These are phyloP conservation scores for Campoletis sonorensis DNA, from an alignment of 1,140 invertebrate species.

Conservation along the genomic window DNA sequence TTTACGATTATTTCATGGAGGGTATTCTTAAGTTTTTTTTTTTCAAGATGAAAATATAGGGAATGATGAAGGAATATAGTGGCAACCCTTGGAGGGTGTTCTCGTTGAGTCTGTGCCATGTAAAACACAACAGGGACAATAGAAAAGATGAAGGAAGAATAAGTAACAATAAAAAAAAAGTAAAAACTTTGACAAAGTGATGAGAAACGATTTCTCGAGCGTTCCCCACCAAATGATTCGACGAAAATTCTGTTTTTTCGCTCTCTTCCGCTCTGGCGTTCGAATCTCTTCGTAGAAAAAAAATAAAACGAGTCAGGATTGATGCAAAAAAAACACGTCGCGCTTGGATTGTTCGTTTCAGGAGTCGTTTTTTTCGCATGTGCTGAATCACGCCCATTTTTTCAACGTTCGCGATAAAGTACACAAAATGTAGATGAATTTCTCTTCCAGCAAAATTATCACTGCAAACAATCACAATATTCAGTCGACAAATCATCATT, in stretches of 20 bases:
- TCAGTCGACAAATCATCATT: too few species aligned
- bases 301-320: not conserved
- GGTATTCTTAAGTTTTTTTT: not conserved
- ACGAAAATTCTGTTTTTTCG: slow-evolving; percentile 10
- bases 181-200: not conserved
- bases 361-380: not conserved
- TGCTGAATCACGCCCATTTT: not conserved
- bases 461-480: too few species aligned
- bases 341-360: not conserved
- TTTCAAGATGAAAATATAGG: not conserved
- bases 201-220: slow-evolving; percentile 10
- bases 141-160: not conserved
- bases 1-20: slow-evolving; percentile 34
- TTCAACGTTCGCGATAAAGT: too few species aligned
- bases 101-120: not conserved
- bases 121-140: slow-evolving; percentile 21
- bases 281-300: not conserved
- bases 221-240: not conserved
- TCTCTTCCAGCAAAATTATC: too few species aligned
- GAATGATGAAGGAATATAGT: slow-evolving; percentile 12
- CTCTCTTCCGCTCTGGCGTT: slow-evolving; percentile 2
- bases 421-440: too few species aligned
- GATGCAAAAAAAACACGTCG: not conserved
- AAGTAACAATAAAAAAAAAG: not conserved
- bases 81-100: not conserved